Conservation (phyloP, 2,888 invertebrate genomes). For the Lordiphosa fenestrarum region DNA sequence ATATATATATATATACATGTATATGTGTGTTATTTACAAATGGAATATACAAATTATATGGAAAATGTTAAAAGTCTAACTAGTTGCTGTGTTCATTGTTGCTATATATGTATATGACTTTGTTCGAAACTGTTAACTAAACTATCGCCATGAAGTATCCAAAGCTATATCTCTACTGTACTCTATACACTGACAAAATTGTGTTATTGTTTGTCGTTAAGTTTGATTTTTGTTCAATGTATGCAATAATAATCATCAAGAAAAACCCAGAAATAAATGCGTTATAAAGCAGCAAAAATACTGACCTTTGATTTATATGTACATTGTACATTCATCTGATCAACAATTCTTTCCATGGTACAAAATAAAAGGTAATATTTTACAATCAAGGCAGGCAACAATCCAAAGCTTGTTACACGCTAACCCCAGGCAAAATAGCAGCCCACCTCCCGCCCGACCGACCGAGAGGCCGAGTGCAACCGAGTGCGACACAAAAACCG, state of each 20-base stretch:
- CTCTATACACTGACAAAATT: constrained; percentile 11
- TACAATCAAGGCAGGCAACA: too few relatives aligned
- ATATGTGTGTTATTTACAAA: constrained; percentile 44
- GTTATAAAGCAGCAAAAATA: constrained; percentile 33
- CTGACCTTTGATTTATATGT: constrained; percentile 40
- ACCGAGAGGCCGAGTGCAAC: too few relatives aligned
- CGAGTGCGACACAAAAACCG: too few relatives aligned
- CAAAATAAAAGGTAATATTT: too few relatives aligned
- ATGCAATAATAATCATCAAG: constrained; percentile 50
- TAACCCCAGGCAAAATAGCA: too few relatives aligned
- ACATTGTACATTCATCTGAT: constrained; percentile 4
- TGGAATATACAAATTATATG: constrained; percentile 35
- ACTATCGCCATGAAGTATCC: constrained; percentile 20
- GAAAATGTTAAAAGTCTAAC: constrained; percentile 53
- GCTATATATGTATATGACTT: constrained; percentile 46
- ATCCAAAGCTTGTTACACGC: too few relatives aligned
- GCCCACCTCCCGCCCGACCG: too few relatives aligned
- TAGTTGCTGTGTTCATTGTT: constrained; percentile 76
- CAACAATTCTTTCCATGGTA: neutral
- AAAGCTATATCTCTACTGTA: constrained; percentile 17
- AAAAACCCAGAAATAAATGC: constrained; percentile 45
- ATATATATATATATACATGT: constrained; percentile 32
- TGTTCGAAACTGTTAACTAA: constrained; percentile 48
- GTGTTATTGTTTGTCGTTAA: constrained; percentile 35
- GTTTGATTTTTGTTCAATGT: constrained; percentile 54